Conservation (phyloP, 2,113 vertebrate genomes). For the Sigmodon hispidus region DNA sequence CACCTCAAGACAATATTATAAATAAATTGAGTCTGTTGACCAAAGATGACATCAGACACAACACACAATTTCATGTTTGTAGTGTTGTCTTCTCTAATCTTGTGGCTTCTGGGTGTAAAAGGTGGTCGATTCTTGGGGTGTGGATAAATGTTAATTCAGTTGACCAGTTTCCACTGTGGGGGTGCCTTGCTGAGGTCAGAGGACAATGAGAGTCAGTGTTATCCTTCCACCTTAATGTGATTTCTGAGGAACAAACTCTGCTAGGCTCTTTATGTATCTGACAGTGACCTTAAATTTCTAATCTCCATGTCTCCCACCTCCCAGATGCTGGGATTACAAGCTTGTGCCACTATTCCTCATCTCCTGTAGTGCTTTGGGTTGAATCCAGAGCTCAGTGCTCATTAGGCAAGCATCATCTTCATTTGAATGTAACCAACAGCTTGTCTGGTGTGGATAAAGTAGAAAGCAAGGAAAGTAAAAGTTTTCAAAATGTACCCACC, state of each 20-base stretch:
- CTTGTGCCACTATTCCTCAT: neutral
- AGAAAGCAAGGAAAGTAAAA: neutral
- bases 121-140: neutral
- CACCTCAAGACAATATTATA: neutral
- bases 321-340: neutral
- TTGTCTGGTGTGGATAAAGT: neutral
- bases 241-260: neutral
- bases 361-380: neutral
- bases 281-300: neutral
- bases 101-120: neutral
- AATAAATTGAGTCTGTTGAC: neutral
- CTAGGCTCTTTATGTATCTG: neutral
- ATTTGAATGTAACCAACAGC: neutral
- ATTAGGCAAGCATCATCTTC: neutral
- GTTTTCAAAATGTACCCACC: neutral
- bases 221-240: neutral
- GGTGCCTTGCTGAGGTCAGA: neutral
- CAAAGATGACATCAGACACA: too few relatives aligned
- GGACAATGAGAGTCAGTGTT: neutral
- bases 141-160: neutral
- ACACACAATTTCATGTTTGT: neutral
- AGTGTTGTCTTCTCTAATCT: neutral
- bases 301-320: neutral
- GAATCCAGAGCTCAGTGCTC: neutral
- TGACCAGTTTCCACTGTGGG: neutral